A percentile compares a stretch with the other conserved stretches of the same genome.
Evolutionary conservation across 2,113 vertebrate genomes (phyloP).

Genomic region (Monopterus albus): DNA sequence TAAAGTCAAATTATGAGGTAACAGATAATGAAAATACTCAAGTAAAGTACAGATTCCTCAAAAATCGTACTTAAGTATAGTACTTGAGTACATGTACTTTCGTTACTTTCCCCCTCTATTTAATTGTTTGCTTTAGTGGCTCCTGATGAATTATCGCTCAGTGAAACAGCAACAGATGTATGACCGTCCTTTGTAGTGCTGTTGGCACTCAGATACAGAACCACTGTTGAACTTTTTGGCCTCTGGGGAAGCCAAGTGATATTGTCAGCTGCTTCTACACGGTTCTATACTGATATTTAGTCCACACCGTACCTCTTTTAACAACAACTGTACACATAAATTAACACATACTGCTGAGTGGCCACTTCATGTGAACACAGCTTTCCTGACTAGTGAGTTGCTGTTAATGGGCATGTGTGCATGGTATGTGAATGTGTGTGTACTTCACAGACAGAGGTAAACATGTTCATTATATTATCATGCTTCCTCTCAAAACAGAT

Average conservation of each 20-base stretch:
- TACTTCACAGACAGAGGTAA: conserved; percentile 12
- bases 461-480: conserved; percentile 8
- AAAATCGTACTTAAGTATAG: too few species aligned
- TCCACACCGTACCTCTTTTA: conserved; percentile 21
- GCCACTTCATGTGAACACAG: conserved; percentile 44
- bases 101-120: too few species aligned
- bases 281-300: conserved; percentile 16
- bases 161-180: too few species aligned
- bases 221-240: conserved; percentile 17
- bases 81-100: too few species aligned
- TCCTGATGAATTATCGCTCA: too few species aligned
- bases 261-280: background rate
- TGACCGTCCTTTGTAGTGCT: too few species aligned
- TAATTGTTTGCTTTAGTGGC: too few species aligned
- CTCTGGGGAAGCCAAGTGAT: background rate
- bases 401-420: conserved; percentile 13
- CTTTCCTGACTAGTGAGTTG: conserved; percentile 10
- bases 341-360: conserved; percentile 27
- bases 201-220: background rate
- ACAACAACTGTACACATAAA: too few species aligned
- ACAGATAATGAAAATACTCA: too few species aligned
- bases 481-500: conserved; percentile 83
- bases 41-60: too few species aligned
- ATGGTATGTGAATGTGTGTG: conserved; percentile 4
- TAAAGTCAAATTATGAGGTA: too few species aligned